Percentiles rank a stretch among this genome's conserved stretches.
These are phyloP conservation scores for Montipora sp. DNA, from an alignment of 64 coral and sea anemone genomes.

Conservation along the genomic window DNA sequence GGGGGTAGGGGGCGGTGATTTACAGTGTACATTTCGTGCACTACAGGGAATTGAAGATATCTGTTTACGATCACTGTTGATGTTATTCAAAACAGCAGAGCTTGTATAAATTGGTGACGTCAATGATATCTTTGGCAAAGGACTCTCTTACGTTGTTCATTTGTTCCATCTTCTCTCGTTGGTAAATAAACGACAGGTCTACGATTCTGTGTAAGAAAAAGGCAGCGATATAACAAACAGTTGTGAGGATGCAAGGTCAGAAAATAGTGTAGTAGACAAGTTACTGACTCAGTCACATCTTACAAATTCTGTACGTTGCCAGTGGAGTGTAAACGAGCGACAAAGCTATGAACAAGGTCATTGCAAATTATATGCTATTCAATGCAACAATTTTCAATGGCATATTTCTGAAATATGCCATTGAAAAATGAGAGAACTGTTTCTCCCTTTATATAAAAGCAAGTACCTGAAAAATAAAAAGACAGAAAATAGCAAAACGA, in stretches of 20 bases:
- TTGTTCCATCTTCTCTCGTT: constrained; percentile 77
- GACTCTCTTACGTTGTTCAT: constrained; percentile 74
- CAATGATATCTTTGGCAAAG: neutral
- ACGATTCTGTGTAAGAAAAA: constrained; percentile 61
- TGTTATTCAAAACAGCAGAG: no score
- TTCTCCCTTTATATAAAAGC: neutral
- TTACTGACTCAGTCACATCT: no score
- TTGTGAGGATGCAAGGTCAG: neutral
- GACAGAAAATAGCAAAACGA: neutral
- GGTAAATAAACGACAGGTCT: constrained; percentile 88
- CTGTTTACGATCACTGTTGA: no score
- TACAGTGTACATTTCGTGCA: no score
- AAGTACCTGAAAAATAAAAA: neutral
- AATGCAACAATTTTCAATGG: no score
- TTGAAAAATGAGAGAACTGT: neutral
- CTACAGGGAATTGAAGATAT: no score
- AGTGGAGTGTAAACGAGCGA: no score
- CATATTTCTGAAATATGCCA: neutral
- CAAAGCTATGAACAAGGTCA: no score
- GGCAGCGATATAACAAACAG: neutral
- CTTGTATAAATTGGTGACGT: neutral
- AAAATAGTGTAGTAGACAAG: no score
- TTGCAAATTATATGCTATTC: no score
- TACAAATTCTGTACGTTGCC: no score
- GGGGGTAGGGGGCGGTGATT: no score